phyloP scores from a whole-genome alignment of 2,888 invertebrate genomes.

The Agriotes lineatus region DNA sequence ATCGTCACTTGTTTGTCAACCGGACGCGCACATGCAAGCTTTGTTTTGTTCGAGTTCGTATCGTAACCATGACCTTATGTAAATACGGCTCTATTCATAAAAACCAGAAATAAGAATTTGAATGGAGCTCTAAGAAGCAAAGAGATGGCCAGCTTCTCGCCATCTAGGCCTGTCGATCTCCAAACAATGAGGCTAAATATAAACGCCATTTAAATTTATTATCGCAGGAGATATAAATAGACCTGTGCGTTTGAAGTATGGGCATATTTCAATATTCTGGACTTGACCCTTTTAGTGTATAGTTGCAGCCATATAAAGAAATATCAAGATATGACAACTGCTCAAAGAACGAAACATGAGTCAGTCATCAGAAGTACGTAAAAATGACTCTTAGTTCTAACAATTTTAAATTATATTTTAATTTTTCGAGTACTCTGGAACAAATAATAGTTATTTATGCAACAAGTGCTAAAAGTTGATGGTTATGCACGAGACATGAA shows the following conservation, averaged over 20 bases:
- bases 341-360: no score
- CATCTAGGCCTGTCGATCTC: conserved; percentile 30
- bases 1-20: no score
- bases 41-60: conserved; percentile 29
- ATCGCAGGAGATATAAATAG: conserved; percentile 5
- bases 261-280: neutral
- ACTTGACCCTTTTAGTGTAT: neutral
- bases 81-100: conserved; percentile 43
- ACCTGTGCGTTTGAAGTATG: neutral
- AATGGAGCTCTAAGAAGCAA: conserved; percentile 33
- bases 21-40: no score
- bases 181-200: conserved; percentile 31
- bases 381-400: no score
- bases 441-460: no score
- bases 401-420: no score
- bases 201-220: conserved; percentile 21
- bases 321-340: no score
- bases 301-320: no score
- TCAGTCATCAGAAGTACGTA: no score
- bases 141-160: conserved; percentile 10
- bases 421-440: no score
- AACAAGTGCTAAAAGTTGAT: no score
- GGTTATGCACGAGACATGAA: no score
- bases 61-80: conserved; percentile 47
- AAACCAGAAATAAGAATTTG: conserved; percentile 45